Conservation (phyloP, 2,797 vertebrate species). For the Atherinosoma microstoma region DNA sequence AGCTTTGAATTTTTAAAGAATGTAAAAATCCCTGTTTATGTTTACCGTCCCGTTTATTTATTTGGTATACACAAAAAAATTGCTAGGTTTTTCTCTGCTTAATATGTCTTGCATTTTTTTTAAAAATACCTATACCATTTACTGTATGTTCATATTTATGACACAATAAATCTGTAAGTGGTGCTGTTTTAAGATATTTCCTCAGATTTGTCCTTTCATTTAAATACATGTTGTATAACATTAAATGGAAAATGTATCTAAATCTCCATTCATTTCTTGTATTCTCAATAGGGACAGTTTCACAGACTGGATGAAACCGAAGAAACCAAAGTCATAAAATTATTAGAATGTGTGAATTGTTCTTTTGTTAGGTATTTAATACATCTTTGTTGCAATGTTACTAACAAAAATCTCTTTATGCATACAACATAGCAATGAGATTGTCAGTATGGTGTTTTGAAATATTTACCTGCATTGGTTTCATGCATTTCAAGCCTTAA, state of each 20-base stretch:
- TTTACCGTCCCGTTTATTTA: constrained; percentile 57
- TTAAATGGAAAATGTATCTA: constrained; percentile 30
- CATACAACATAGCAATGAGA: constrained; percentile 40
- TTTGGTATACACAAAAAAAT: constrained; percentile 29
- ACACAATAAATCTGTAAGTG: constrained; percentile 26
- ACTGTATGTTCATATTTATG: constrained; percentile 33
- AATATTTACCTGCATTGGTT: constrained; percentile 39
- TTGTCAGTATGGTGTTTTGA: constrained; percentile 53
- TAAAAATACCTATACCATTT: constrained; percentile 19
- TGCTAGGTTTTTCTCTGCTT: constrained; percentile 24
- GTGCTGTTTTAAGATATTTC: constrained; percentile 12
- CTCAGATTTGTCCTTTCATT: constrained; percentile 18
- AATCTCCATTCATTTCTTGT: constrained; percentile 31
- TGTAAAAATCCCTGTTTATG: constrained; percentile 21
- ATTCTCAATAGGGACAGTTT: constrained; percentile 20
- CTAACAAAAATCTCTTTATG: constrained; percentile 27
- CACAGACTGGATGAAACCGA: constrained; percentile 25
- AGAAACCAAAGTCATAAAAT: constrained; percentile 31
- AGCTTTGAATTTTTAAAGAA: constrained; percentile 22
- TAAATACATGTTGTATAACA: constrained; percentile 21
- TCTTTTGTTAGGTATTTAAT: constrained; percentile 30
- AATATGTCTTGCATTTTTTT: constrained; percentile 43
- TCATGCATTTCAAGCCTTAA: constrained; percentile 77
- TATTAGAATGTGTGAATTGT: constrained; percentile 11
- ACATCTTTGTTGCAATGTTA: constrained; percentile 23